Base-by-base conservation (phyloP, 1,140 invertebrate species). In the Portunus trituberculatus region DNA sequence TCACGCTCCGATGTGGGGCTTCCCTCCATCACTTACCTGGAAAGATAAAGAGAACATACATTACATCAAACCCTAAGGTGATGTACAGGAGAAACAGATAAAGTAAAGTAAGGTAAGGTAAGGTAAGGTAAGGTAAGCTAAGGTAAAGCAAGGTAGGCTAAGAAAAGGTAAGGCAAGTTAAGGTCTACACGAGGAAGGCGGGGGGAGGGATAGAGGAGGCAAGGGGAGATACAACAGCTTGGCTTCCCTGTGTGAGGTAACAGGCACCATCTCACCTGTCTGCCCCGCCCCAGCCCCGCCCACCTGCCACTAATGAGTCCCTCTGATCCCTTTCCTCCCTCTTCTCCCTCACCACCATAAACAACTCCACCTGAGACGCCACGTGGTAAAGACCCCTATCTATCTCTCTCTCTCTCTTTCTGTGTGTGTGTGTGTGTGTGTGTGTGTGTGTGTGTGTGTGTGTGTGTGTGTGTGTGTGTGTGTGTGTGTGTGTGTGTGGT, bases 351-450 rank as follows among this genome's bases (percentile, higher is more conserved):
- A n/a, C 20, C 7, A 7, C 20, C 67, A 76, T 76, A 76, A 76
- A 76, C 20, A 76, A 6, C 1, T 39, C 20, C 3, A n/a, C 7
- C 67, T 76, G 67, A 39, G 52, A 76, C 20, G 67, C 67, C 67
- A n/a, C n/a, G 67, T 76, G 67, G 67, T 76, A n/a, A n/a, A 20
- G 20, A 25, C n/a, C 10, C 14, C 6, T 52, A 14, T 52, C 48
- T 52, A 52, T 14, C 14, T 52, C 14, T 52, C 48, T 52, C 6
- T 7, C 48, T 14, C 48, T 14, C 48, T 76, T 8, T 76, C 10
- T 76, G 67, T 76, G 67, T 76, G 67, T 76, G 67, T 76, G 67
- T 76, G 67, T 76, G 67, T 76, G 67, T 76, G 67, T 76, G 67
- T 76, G 67, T 76, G 67, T 76, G 67, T 76, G 67, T 76, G 67